phyloP scores from a whole-genome alignment of 2,888 invertebrate genomes.

The Germaria angustata region DNA sequence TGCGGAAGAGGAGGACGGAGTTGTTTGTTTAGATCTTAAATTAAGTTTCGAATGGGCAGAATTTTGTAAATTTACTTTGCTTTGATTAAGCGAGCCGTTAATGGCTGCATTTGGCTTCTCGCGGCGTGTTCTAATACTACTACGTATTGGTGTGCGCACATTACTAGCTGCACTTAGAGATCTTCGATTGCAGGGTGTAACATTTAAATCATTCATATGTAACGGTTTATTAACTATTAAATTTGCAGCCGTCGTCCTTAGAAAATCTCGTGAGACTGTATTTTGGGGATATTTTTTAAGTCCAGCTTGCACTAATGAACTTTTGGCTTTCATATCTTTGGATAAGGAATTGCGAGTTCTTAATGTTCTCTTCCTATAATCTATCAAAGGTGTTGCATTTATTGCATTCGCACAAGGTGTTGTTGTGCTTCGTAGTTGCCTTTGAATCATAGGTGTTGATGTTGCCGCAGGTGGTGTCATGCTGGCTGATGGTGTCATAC shows the following conservation, averaged over 20 bases:
- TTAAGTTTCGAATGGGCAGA: slow-evolving; percentile 32
- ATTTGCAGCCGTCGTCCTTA: slow-evolving; percentile 42
- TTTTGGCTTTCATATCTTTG: slow-evolving; percentile 72
- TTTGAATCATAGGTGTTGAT: slow-evolving; percentile 70
- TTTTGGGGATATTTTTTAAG: slow-evolving; percentile 49
- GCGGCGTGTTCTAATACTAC: slow-evolving; percentile 44
- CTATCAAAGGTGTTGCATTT: slow-evolving; percentile 53
- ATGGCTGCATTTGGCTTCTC: slow-evolving; percentile 18
- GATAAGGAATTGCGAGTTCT: slow-evolving; percentile 75
- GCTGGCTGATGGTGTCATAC: slow-evolving; percentile 35
- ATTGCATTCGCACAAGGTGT: slow-evolving; percentile 46
- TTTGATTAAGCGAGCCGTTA: slow-evolving; percentile 31
- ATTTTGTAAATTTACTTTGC: slow-evolving; percentile 25
- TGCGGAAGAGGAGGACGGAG: not conserved
- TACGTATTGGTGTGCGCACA: slow-evolving; percentile 24
- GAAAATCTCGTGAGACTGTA: slow-evolving; percentile 45
- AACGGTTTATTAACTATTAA: slow-evolving; percentile 34
- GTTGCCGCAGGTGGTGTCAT: slow-evolving; percentile 45
- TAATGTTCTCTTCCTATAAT: slow-evolving; percentile 76
- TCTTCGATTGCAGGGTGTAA: slow-evolving; percentile 48
- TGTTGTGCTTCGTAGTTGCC: slow-evolving; percentile 76
- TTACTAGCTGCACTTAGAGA: slow-evolving; percentile 11
- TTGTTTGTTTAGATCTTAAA: slow-evolving; percentile 55
- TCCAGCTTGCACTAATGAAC: slow-evolving; percentile 48
- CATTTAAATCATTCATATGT: slow-evolving; percentile 46